phyloP scores from a whole-genome alignment of 1,140 invertebrate species.

The Teleopsis dalmanni region DNA sequence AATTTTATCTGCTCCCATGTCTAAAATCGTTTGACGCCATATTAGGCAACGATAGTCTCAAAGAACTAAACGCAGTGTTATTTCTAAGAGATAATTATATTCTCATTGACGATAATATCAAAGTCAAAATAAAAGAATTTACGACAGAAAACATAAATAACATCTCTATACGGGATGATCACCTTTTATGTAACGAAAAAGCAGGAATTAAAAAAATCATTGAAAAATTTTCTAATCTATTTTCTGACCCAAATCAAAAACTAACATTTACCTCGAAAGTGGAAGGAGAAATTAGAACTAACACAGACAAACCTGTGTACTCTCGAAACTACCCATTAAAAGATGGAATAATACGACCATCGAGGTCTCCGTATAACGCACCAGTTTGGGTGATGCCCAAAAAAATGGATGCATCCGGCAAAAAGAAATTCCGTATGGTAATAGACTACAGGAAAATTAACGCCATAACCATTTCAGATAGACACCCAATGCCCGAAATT shows the following conservation, averaged over 20 bases:
- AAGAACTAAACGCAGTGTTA: conserved; percentile 14
- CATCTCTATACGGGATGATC: conserved; percentile 10
- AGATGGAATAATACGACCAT: conserved; percentile 17
- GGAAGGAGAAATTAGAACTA: conserved; percentile 16
- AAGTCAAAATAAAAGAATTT: conserved; percentile 11
- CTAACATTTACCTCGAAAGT: conserved; percentile 17
- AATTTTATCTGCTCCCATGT: conserved; percentile 14
- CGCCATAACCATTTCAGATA: conserved; percentile 37
- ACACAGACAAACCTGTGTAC: conserved; percentile 13
- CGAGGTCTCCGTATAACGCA: conserved; percentile 17
- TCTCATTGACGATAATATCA: not conserved
- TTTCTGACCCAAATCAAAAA: conserved; percentile 14
- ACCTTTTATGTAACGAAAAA: conserved; percentile 2
- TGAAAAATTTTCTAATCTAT: conserved; percentile 6
- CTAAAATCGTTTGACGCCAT: conserved; percentile 15
- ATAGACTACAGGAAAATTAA: conserved; percentile 38
- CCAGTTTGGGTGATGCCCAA: conserved; percentile 17
- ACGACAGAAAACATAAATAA: conserved; percentile 8
- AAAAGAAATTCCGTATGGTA: conserved; percentile 33
- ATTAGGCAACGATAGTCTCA: conserved; percentile 16
- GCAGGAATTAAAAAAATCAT: not conserved
- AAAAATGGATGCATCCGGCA: conserved; percentile 16
- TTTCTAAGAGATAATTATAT: conserved; percentile 11
- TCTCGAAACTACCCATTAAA: conserved; percentile 17
- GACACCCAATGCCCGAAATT: conserved; percentile 49